Conservation (phyloP, 1,140 invertebrate genomes). For the Drosophila nebulosa region DNA sequence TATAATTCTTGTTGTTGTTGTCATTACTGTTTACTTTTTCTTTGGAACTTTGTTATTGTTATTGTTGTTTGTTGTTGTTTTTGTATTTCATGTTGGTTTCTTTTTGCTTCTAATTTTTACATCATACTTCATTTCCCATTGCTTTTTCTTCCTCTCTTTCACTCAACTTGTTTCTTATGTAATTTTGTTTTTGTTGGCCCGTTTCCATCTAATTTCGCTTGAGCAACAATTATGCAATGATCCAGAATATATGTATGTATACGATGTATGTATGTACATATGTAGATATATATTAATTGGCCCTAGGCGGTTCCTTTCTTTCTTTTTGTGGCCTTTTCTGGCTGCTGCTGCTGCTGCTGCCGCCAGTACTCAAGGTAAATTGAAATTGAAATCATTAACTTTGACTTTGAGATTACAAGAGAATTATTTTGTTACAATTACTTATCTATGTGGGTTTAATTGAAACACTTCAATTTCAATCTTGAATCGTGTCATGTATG, state of each 20-base stretch:
- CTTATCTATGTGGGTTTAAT: conserved; percentile 43
- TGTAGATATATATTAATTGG: background rate
- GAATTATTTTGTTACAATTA: conserved; percentile 22
- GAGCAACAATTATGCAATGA: conserved; percentile 63
- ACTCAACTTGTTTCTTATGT: conserved; percentile 44
- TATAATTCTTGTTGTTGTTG: conserved; percentile 15
- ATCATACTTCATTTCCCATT: conserved; percentile 43
- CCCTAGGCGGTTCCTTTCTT: background rate
- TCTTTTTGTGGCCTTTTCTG: background rate
- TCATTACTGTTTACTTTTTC: conserved; percentile 36
- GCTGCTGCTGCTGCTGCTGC: background rate
- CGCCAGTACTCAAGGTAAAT: conserved; percentile 53
- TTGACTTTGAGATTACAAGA: conserved; percentile 68
- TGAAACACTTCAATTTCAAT: conserved; percentile 42
- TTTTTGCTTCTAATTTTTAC: conserved; percentile 39
- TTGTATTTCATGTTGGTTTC: too few species aligned
- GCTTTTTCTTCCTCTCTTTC: conserved; percentile 43
- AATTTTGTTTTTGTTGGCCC: conserved; percentile 20
- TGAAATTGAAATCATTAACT: conserved; percentile 50
- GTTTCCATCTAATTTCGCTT: conserved; percentile 33
- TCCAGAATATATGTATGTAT: conserved; percentile 33
- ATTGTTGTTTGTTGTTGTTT: too few species aligned
- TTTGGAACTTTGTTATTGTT: conserved; percentile 12
- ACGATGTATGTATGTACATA: background rate
- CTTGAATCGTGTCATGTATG: conserved; percentile 63